Evolutionary conservation across 2,797 vertebrate species (phyloP).

Genomic region (Denticeps clupeoides): DNA sequence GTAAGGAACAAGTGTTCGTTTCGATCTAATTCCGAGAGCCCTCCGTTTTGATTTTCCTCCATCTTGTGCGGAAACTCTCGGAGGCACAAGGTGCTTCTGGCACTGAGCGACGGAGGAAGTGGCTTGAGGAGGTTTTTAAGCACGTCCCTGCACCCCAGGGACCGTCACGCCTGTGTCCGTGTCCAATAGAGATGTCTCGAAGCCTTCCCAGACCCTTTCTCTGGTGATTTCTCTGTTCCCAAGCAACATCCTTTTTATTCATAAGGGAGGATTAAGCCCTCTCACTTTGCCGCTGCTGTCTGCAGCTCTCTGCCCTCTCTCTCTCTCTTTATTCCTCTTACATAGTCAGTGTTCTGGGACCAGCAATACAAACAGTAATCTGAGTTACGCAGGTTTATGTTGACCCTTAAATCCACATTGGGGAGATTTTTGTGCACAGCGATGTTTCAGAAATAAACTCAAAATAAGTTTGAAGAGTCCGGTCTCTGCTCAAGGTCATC

Average conservation of each 20-base stretch:
- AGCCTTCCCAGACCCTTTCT: constrained; percentile 6
- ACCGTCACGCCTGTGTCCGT: neutral
- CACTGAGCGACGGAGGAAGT: neutral
- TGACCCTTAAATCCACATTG: too few relatives aligned
- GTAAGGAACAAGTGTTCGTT: neutral
- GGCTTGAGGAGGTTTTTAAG: neutral
- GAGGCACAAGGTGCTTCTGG: neutral
- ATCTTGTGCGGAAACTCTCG: neutral
- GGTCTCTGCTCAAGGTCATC: too few relatives aligned
- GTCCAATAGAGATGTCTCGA: constrained; percentile 16
- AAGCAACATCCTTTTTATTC: neutral
- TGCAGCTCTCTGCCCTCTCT: neutral
- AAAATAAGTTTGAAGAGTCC: too few relatives aligned
- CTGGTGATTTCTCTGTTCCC: constrained; percentile 4
- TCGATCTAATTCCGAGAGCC: neutral
- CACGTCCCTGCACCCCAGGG: constrained; percentile 10
- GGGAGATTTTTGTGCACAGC: too few relatives aligned
- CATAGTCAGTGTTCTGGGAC: too few relatives aligned
- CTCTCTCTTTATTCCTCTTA: too few relatives aligned
- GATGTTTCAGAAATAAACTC: too few relatives aligned
- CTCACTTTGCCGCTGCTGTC: too few relatives aligned
- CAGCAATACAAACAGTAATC: too few relatives aligned
- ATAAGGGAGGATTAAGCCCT: constrained; percentile 5
- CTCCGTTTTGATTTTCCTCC: neutral
- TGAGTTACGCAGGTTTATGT: too few relatives aligned